A percentile compares a stretch with the other conserved stretches of the same genome.
phyloP scores from a whole-genome alignment of 2,113 vertebrate genomes.

The Hemiprocne comata region DNA sequence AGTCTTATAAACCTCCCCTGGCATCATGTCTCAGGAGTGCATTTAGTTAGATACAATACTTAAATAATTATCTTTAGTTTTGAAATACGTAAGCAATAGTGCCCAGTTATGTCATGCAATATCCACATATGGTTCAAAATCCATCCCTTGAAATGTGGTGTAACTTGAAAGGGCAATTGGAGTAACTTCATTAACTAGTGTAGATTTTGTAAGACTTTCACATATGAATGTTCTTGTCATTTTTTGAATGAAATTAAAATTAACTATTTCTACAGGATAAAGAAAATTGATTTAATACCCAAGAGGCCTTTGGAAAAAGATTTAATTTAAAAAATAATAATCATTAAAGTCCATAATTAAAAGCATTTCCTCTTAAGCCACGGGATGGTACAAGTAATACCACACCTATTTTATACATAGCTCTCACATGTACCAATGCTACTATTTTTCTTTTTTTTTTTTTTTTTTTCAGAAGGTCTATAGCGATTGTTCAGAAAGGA shows the following conservation, averaged over 20 bases:
- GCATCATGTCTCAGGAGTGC: neutral
- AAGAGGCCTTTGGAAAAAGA: neutral
- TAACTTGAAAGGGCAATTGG: neutral
- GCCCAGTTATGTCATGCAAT: neutral
- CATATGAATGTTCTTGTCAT: neutral
- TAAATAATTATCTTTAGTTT: neutral
- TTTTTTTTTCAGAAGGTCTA: neutral
- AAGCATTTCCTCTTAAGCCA: neutral
- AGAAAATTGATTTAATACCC: neutral
- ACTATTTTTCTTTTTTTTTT: neutral
- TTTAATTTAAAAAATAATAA: neutral
- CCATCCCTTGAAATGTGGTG: neutral
- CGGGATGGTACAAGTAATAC: neutral
- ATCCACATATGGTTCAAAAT: neutral
- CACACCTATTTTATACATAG: neutral
- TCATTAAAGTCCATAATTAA: neutral
- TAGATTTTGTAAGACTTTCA: neutral
- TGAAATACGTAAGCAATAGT: neutral
- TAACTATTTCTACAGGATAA: neutral
- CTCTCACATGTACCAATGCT: accelerated
- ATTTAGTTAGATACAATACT: neutral
- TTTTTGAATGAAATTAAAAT: neutral
- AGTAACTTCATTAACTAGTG: neutral
- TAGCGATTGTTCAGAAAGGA: neutral
- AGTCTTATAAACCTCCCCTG: neutral